These are phyloP conservation scores for Platyscapa corneri DNA, from an alignment of 1,140 invertebrate genomes.

Conservation along the genomic window DNA sequence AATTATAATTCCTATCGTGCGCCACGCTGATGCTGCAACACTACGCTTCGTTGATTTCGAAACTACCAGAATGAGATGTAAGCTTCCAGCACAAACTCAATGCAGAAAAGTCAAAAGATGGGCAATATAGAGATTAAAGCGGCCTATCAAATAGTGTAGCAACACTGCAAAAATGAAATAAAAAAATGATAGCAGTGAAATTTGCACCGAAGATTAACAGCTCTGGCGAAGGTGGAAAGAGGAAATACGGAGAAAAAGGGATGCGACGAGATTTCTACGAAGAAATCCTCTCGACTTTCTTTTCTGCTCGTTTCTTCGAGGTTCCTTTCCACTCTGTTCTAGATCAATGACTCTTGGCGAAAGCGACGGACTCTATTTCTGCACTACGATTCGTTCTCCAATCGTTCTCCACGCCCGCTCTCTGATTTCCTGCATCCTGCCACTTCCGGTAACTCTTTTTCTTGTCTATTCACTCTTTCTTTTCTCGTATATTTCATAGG, in stretches of 20 bases:
- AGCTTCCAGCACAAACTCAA: not conserved
- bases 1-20: not conserved
- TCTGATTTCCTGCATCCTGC: conserved; percentile 51
- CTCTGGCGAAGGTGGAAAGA: conserved; percentile 28
- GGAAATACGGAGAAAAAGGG: conserved; percentile 20
- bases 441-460: conserved; percentile 33
- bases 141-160: too few relatives aligned
- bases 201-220: conserved; percentile 18
- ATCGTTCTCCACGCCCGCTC: conserved; percentile 55
- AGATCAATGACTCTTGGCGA: conserved; percentile 67
- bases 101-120: not conserved
- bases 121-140: too few relatives aligned
- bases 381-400: conserved; percentile 58
- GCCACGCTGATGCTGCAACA: not conserved
- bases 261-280: conserved; percentile 22
- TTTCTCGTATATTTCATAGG: not conserved
- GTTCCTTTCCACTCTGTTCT: conserved; percentile 59
- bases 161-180: conserved; percentile 3
- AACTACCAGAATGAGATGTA: not conserved
- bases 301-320: conserved; percentile 31
- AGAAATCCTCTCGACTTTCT: conserved; percentile 33
- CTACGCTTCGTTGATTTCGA: not conserved
- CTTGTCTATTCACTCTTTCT: conserved; percentile 24
- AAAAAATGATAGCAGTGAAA: not conserved
- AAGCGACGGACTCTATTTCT: conserved; percentile 58